These are phyloP conservation scores for Parambassis ranga DNA, from an alignment of 2,797 vertebrate genomes.

Conservation along the genomic window DNA sequence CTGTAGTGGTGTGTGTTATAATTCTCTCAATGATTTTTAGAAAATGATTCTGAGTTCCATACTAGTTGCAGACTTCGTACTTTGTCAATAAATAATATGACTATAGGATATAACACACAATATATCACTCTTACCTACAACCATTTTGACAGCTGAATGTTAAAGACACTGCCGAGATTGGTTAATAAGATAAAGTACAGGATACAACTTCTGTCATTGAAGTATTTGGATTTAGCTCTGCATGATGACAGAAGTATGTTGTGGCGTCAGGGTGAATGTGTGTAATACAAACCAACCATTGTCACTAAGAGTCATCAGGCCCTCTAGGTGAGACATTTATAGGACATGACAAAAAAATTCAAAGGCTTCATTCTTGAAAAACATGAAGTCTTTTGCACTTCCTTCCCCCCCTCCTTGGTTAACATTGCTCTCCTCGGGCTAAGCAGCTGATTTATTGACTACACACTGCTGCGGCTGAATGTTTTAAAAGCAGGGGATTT, in stretches of 20 bases:
- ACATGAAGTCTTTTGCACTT: slow-evolving; percentile 1
- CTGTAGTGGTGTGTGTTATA: slow-evolving; percentile 24
- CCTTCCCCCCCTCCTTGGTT: background rate
- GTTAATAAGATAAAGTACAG: slow-evolving; percentile 6
- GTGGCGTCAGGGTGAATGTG: background rate
- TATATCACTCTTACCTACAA: background rate
- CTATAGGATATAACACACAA: background rate
- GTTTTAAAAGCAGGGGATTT: slow-evolving; percentile 51
- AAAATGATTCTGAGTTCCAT: background rate
- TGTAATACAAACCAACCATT: slow-evolving; percentile 16
- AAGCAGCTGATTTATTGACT: slow-evolving; percentile 68
- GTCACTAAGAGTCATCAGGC: slow-evolving; percentile 8
- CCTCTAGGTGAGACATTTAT: slow-evolving; percentile 29
- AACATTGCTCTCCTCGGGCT: slow-evolving; percentile 41
- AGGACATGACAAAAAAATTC: background rate
- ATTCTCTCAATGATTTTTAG: slow-evolving; percentile 1
- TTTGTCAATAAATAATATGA: background rate
- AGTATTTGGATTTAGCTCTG: slow-evolving; percentile 25
- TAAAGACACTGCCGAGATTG: background rate
- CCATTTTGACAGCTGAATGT: slow-evolving; percentile 2
- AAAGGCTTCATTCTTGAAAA: slow-evolving; percentile 40
- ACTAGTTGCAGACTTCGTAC: too few relatives aligned
- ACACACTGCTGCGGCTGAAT: slow-evolving; percentile 18
- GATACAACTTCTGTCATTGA: background rate
- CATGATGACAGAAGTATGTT: background rate